These are phyloP conservation scores for Chrysomallon squamiferum DNA, from an alignment of 1,140 invertebrate species.

Conservation along the genomic window DNA sequence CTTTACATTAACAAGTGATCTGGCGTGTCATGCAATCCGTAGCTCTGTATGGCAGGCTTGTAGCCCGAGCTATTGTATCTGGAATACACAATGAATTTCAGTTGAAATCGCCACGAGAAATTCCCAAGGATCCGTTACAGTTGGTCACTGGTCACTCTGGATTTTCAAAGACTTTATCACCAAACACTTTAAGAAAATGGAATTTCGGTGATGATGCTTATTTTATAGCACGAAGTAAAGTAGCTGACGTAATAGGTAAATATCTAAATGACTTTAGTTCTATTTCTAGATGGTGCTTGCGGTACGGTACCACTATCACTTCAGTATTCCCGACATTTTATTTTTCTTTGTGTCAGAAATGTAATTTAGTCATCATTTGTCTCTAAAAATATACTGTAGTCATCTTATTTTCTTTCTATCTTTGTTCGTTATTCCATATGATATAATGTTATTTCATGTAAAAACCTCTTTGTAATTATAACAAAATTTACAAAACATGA, in stretches of 20 bases:
- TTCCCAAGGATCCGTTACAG: constrained; percentile 45
- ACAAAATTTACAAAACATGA: too few relatives aligned
- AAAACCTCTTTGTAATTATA: too few relatives aligned
- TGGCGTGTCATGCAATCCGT: constrained; percentile 49
- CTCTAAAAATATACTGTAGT: too few relatives aligned
- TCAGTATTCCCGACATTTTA: too few relatives aligned
- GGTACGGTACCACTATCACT: too few relatives aligned
- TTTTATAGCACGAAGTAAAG: constrained; percentile 86
- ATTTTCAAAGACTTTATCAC: constrained; percentile 63
- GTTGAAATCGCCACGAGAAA: constrained; percentile 30
- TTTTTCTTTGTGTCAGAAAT: too few relatives aligned
- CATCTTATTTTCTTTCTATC: too few relatives aligned
- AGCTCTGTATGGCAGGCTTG: constrained; percentile 43
- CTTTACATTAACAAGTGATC: constrained; percentile 4
- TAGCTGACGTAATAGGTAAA: constrained; percentile 91
- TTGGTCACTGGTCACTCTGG: constrained; percentile 58
- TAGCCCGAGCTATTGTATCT: constrained; percentile 52
- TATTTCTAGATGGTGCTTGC: too few relatives aligned
- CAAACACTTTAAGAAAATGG: constrained; percentile 79
- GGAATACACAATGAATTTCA: constrained; percentile 57
- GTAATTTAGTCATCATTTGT: too few relatives aligned
- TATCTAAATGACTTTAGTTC: constrained; percentile 8
- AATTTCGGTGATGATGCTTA: constrained; percentile 96
- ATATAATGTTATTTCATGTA: too few relatives aligned
- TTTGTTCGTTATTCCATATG: too few relatives aligned